phyloP scores from a whole-genome alignment of 2,113 vertebrate species.

The Spea bombifrons region DNA sequence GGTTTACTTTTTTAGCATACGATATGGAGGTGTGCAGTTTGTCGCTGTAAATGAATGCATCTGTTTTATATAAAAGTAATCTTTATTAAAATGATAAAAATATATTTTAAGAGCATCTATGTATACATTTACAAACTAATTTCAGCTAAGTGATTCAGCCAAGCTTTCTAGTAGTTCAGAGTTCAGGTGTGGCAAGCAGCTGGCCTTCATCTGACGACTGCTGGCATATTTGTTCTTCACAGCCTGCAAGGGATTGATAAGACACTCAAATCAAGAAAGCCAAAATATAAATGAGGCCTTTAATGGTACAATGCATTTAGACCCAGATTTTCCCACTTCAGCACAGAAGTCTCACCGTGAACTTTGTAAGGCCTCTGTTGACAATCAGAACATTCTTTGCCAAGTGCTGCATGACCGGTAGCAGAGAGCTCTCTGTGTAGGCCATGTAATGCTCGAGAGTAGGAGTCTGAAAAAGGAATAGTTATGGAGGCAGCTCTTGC shows the following conservation, averaged over 20 bases:
- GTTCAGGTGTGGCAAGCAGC: conserved; percentile 65
- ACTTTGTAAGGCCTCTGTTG: conserved; percentile 66
- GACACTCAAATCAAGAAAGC: too few relatives aligned
- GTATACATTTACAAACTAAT: neutral
- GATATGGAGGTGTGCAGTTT: too few relatives aligned
- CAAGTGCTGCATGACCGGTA: conserved; percentile 74
- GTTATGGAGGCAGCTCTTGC: too few relatives aligned
- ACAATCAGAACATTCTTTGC: conserved; percentile 81
- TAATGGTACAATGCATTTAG: too few relatives aligned
- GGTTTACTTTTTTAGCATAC: too few relatives aligned
- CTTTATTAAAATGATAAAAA: conserved; percentile 23
- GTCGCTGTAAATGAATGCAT: too few relatives aligned
- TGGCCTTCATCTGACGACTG: conserved; percentile 68
- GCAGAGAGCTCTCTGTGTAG: conserved; percentile 68
- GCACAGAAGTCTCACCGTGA: conserved; percentile 64
- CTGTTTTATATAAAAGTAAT: neutral
- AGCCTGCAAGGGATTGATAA: conserved; percentile 62
- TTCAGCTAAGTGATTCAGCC: conserved; percentile 51
- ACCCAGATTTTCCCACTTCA: neutral
- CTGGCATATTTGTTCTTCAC: conserved; percentile 78
- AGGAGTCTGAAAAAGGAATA: conserved; percentile 54
- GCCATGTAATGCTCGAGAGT: conserved; percentile 69
- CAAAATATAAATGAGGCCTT: too few relatives aligned
- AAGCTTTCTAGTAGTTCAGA: conserved; percentile 66
- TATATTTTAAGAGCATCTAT: conserved; percentile 3